phyloP scores from a whole-genome alignment of 1,140 invertebrate species.

The Papilio machaon region DNA sequence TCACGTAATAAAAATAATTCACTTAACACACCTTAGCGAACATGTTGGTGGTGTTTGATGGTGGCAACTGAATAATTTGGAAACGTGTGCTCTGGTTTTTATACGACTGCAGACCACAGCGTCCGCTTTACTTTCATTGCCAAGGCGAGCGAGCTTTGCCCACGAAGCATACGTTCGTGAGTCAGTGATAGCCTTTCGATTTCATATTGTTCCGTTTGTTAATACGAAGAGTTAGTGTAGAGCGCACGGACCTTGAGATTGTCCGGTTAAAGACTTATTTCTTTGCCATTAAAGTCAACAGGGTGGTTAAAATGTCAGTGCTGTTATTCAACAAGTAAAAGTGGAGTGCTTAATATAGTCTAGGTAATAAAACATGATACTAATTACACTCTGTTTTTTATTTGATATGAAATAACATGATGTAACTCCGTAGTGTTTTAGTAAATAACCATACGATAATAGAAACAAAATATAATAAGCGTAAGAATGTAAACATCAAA shows the following conservation, averaged over 20 bases:
- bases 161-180: constrained; percentile 54
- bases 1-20: not conserved
- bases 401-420: not conserved
- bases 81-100: constrained; percentile 68
- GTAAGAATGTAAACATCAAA: not conserved
- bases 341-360: not conserved
- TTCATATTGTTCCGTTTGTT: constrained; percentile 69
- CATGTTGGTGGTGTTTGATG: constrained; percentile 74
- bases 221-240: constrained; percentile 47
- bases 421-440: not conserved
- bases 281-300: constrained; percentile 29
- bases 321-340: constrained; percentile 2
- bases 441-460: not conserved
- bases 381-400: not conserved
- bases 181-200: constrained; percentile 77
- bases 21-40: constrained; percentile 74
- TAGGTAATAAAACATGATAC: not conserved
- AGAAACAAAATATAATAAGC: not conserved
- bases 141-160: constrained; percentile 67
- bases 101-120: constrained; percentile 57
- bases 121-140: constrained; percentile 77
- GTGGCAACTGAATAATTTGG: constrained; percentile 79
- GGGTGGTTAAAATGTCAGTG: constrained; percentile 29
- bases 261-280: constrained; percentile 33
- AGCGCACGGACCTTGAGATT: constrained; percentile 50